Evolutionary conservation across 2,797 vertebrate species (phyloP).

Genomic region (Enteromius mattozi): DNA sequence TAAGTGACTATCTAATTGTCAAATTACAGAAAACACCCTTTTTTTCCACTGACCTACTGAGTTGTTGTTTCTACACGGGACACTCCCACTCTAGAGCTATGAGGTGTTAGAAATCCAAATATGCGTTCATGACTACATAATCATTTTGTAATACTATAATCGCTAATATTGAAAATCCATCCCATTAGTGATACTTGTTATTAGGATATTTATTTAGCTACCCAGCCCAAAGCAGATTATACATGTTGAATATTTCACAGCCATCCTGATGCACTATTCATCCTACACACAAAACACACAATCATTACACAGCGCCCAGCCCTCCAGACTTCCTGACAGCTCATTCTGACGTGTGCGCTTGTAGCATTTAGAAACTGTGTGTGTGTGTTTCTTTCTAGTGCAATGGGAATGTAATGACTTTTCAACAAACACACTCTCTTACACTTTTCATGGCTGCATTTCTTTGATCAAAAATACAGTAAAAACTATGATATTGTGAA

Average conservation of each 20-base stretch:
- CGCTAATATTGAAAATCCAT: not conserved
- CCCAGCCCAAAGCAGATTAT: constrained; percentile 12
- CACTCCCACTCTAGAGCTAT: not conserved
- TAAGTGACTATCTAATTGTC: not conserved
- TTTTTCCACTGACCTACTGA: not conserved
- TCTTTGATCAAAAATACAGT: not conserved
- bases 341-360: not conserved
- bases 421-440: not conserved
- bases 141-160: constrained; percentile 26
- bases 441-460: not conserved
- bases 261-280: not conserved
- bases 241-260: constrained; percentile 7
- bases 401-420: not conserved
- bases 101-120: not conserved
- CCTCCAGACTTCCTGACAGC: constrained; percentile 17
- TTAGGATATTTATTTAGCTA: not conserved
- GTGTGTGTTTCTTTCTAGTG: not conserved
- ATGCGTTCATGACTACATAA: not conserved
- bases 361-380: not conserved
- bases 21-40: not conserved
- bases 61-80: not conserved
- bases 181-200: not conserved
- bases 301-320: not conserved
- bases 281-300: not conserved
- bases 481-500: not conserved